Conservation (phyloP, 2,113 vertebrate genomes). For the Acrocephalus kingi region DNA sequence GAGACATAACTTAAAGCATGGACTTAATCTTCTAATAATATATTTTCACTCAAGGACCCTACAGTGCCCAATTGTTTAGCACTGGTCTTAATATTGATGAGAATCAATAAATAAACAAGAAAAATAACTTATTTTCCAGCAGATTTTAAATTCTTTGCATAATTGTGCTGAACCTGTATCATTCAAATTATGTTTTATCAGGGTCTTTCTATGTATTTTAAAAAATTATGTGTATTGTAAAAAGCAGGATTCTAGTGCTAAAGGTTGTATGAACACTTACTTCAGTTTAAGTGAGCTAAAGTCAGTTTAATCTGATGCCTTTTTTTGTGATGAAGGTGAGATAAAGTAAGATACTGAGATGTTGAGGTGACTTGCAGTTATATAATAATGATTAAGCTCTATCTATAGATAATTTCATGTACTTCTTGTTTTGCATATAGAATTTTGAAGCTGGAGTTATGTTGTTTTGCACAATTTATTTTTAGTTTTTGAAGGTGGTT, state of each 20-base stretch:
- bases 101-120: not conserved
- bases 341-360: not conserved
- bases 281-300: not conserved
- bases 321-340: not conserved
- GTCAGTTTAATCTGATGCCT: not conserved
- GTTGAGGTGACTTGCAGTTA: not conserved
- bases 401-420: not conserved
- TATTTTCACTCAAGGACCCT: not conserved
- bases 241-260: not conserved
- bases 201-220: not conserved
- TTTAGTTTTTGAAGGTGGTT: not conserved
- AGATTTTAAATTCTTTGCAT: not conserved
- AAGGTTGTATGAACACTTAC: not conserved
- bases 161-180: not conserved
- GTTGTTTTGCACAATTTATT: not conserved
- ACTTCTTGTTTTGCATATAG: not conserved
- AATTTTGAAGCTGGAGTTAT: not conserved
- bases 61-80: not conserved
- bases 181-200: not conserved
- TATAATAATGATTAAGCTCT: not conserved
- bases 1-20: not conserved
- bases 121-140: not conserved
- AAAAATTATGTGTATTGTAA: accelerated
- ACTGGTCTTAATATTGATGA: not conserved
- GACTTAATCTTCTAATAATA: not conserved